Evolutionary conservation across 2,113 vertebrate genomes (phyloP).

Genomic region (Pimephales promelas): DNA sequence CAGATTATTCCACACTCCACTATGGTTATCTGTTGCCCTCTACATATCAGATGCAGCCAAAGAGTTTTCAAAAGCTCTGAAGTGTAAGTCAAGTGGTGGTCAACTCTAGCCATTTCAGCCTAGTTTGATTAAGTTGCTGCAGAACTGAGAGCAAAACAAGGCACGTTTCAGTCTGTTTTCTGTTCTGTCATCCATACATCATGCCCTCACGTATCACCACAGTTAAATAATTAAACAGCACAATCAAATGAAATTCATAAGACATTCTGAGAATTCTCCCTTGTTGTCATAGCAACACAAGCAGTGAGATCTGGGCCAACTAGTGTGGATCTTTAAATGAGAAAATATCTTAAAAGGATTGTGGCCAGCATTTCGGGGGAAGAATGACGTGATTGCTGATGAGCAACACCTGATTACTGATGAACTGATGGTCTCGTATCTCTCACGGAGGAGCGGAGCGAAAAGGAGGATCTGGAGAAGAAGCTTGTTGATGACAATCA

Average conservation of each 20-base stretch:
- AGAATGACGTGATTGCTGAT: no score
- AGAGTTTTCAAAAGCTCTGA: not conserved
- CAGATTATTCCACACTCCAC: not conserved
- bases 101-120: not conserved
- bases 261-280: slow-evolving; percentile 39
- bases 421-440: no score
- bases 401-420: no score
- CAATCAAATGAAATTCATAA: slow-evolving; percentile 16
- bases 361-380: no score
- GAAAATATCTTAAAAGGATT: slow-evolving; percentile 3
- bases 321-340: slow-evolving; percentile 13
- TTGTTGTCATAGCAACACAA: slow-evolving; percentile 64
- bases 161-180: not conserved
- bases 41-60: not conserved
- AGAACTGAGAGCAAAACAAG: not conserved
- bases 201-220: not conserved
- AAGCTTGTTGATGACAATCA: slow-evolving; percentile 37
- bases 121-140: not conserved
- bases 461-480: slow-evolving; percentile 42
- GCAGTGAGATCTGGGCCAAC: slow-evolving; percentile 42
- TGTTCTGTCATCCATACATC: not conserved
- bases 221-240: not conserved
- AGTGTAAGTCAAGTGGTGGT: slow-evolving; percentile 20
- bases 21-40: not conserved
- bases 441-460: no score